Evolutionary conservation across 2,797 vertebrate genomes (phyloP).

Genomic region (Acrossocheilus wenchowensis): DNA sequence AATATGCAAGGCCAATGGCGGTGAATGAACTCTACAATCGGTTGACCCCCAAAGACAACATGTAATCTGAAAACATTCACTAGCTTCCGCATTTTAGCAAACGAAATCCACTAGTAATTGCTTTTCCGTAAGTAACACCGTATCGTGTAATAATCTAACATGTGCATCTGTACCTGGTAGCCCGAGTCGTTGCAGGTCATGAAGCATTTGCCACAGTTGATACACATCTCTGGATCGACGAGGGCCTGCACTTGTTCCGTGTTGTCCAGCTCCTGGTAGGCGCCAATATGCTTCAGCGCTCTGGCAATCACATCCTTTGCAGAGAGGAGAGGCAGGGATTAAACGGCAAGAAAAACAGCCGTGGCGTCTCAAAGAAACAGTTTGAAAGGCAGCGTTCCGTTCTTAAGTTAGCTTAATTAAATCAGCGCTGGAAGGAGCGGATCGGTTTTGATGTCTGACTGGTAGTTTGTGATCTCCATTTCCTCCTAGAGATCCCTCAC

Average conservation of each 20-base stretch:
- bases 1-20: background rate
- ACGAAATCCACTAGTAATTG: background rate
- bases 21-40: background rate
- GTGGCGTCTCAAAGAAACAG: background rate
- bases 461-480: constrained; percentile 54
- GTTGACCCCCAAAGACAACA: constrained; percentile 9
- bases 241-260: constrained; percentile 87
- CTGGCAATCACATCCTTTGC: constrained; percentile 91
- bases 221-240: constrained; percentile 94
- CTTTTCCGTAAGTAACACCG: background rate
- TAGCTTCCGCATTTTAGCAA: background rate
- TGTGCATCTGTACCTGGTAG: constrained; percentile 86
- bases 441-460: constrained; percentile 52
- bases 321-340: constrained; percentile 51
- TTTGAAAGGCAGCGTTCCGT: constrained; percentile 13
- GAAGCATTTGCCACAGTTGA: constrained; percentile 92
- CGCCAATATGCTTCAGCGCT: constrained; percentile 87
- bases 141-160: background rate
- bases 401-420: constrained; percentile 52
- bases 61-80: constrained; percentile 19
- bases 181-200: constrained; percentile 97
- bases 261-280: constrained; percentile 85
- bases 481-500: constrained; percentile 43
- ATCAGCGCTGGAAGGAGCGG: constrained; percentile 38
- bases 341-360: constrained; percentile 16